These are phyloP conservation scores for Pseudomyrmex cubaensis DNA, from an alignment of 1,140 invertebrate genomes.

Conservation along the genomic window DNA sequence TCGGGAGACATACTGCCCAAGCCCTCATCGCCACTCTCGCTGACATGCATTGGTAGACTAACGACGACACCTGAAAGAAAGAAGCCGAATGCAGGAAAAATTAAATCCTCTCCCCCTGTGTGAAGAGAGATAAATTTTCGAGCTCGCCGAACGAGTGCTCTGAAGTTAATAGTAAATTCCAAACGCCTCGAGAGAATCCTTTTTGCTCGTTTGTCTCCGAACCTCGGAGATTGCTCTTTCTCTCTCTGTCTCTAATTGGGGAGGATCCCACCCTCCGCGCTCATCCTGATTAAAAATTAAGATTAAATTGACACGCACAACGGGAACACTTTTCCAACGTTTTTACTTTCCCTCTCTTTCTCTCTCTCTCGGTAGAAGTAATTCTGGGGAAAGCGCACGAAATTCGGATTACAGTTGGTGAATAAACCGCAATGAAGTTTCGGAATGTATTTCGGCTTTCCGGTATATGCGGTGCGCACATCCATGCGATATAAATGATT, in stretches of 20 bases:
- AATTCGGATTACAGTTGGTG: slow-evolving; percentile 24
- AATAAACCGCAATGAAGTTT: slow-evolving; percentile 43
- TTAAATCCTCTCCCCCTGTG: not conserved
- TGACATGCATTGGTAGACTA: slow-evolving; percentile 82
- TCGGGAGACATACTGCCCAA: slow-evolving; percentile 90
- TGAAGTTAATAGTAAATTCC: too few species aligned
- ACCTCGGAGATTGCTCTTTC: too few species aligned
- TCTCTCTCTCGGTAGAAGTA: not conserved
- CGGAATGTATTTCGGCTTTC: slow-evolving; percentile 31
- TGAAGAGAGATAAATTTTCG: not conserved
- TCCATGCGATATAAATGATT: slow-evolving; percentile 26
- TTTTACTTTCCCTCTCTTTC: not conserved
- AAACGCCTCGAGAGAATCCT: too few species aligned
- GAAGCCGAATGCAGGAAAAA: slow-evolving; percentile 37
- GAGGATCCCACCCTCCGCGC: too few species aligned
- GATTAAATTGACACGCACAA: too few species aligned
- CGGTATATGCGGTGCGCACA: not conserved
- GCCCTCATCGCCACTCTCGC: slow-evolving; percentile 89
- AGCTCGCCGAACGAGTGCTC: not conserved
- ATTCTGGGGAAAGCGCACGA: slow-evolving; percentile 7
- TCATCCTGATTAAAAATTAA: too few species aligned
- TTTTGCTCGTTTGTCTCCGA: too few species aligned
- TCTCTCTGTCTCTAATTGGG: too few species aligned
- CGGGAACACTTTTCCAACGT: too few species aligned
- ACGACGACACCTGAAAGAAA: slow-evolving; percentile 79